Conservation (phyloP, 2,113 vertebrate species). For the Mustela nigripes region DNA sequence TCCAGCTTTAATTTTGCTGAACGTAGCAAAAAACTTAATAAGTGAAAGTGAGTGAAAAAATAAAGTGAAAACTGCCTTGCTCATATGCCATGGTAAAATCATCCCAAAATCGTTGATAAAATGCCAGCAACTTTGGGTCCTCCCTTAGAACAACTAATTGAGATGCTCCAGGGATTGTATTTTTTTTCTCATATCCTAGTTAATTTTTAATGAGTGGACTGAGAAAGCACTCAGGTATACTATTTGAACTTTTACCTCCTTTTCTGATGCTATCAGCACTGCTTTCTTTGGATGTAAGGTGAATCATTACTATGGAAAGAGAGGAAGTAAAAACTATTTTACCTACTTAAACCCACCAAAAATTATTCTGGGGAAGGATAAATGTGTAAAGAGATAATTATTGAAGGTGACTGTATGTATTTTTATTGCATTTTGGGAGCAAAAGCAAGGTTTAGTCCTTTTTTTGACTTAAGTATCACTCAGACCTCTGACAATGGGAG, state of each 20-base stretch:
- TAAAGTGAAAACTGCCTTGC: neutral
- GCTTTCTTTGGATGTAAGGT: neutral
- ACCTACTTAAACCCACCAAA: neutral
- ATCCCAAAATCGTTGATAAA: neutral
- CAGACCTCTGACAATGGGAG: neutral
- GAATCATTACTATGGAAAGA: neutral
- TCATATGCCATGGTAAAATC: neutral
- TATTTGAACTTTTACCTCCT: neutral
- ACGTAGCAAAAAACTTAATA: slow-evolving; percentile 36
- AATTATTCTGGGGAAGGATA: neutral
- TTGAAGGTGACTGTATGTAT: neutral
- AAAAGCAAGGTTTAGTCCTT: neutral
- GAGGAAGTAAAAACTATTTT: neutral
- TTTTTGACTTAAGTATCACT: neutral
- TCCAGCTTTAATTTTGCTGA: neutral
- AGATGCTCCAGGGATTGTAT: neutral
- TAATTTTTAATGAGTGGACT: neutral
- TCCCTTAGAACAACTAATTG: neutral
- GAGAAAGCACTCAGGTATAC: neutral
- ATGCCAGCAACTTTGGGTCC: neutral
- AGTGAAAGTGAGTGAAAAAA: neutral
- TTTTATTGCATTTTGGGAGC: slow-evolving; percentile 34
- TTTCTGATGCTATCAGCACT: neutral
- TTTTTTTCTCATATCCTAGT: neutral
- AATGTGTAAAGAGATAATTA: neutral